Conservation (phyloP, 2,888 invertebrate genomes). For the Brachyopa scutellaris region DNA sequence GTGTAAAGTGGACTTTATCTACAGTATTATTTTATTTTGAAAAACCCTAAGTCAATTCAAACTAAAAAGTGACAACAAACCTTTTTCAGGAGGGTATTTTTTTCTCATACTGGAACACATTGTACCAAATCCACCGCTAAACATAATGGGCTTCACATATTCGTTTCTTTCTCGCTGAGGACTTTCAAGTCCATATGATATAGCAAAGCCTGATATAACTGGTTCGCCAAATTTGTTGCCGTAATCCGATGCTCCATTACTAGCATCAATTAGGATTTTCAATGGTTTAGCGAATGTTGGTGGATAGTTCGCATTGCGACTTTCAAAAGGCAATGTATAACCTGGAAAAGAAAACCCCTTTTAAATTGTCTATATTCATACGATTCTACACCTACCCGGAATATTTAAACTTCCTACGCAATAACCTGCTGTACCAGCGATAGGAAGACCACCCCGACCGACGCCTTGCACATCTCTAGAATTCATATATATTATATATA, state of each 20-base stretch:
- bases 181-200: constrained; percentile 92
- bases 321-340: constrained; percentile 94
- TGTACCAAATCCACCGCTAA: constrained; percentile 96
- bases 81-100: constrained; percentile 89
- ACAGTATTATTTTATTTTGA: too few relatives aligned
- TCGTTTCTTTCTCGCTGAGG: constrained; percentile 88
- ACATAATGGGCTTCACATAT: constrained; percentile 99
- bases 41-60: too few relatives aligned
- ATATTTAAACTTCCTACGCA: constrained; percentile 96
- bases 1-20: too few relatives aligned
- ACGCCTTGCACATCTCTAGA: constrained; percentile 95
- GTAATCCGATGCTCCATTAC: constrained; percentile 99
- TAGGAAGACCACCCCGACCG: constrained; percentile 95
- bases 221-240: constrained; percentile 99
- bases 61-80: too few relatives aligned
- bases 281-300: constrained; percentile 94
- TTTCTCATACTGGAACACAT: constrained; percentile 92
- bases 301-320: constrained; percentile 88
- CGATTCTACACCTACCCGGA: constrained; percentile 85
- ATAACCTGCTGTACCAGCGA: constrained; percentile 98
- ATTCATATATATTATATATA: not conserved
- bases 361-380: not conserved
- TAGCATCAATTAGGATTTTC: constrained; percentile 96
- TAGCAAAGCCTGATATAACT: constrained; percentile 93
- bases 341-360: constrained; percentile 82